Evolutionary conservation across 2,888 invertebrate genomes (phyloP), one percentile per base, ranked within the genome.

Genomic region (Hyalella azteca): DNA sequence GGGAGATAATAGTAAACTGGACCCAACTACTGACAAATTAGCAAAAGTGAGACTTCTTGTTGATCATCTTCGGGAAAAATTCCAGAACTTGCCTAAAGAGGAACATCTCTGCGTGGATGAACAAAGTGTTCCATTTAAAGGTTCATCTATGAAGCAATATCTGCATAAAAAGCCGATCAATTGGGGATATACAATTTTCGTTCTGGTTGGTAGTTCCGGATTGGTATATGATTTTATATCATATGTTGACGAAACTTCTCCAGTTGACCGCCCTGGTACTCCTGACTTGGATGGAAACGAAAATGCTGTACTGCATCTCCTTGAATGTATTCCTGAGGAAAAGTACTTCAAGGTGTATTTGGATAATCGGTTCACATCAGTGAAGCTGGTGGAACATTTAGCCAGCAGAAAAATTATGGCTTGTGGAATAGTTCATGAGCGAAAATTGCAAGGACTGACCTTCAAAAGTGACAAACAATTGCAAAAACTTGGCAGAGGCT

Each of bases 371-470:
- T 36, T 66, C 19, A 36, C 36, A 36, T 66, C 66, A 32, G 9
- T 66, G 39, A 36, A 66, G 19, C 13, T 36, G n/a, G n/a, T 66
- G 32, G 66, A 66, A 32, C 66, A 66, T 66, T 19, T 66, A 32
- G 66, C 66, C 9, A 19, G 36, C 7, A 32, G 66, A 13, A 66
- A 66, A 2, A 66, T 66, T 3, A 19, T 22, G 66, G 3, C 19
- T n/a, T 66, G 39, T 39, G 66, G 66, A 36, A 36, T 36, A 36
- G 19, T 66, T 3, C 66, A 66, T 3, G 66, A 66, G 36, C 32
- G 36, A 66, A 66, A 29, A 66, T 4, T 66, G 32, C 22, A 22
- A 32, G 66, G 66, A 66, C 2, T 45, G 45, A 11, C 45, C 9
- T 45, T 45, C 15, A 45, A 45, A 15, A 45, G 45, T 45, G 45